These are phyloP conservation scores for Orchestes rusci DNA, from an alignment of 2,888 invertebrate species.

Conservation along the genomic window DNA sequence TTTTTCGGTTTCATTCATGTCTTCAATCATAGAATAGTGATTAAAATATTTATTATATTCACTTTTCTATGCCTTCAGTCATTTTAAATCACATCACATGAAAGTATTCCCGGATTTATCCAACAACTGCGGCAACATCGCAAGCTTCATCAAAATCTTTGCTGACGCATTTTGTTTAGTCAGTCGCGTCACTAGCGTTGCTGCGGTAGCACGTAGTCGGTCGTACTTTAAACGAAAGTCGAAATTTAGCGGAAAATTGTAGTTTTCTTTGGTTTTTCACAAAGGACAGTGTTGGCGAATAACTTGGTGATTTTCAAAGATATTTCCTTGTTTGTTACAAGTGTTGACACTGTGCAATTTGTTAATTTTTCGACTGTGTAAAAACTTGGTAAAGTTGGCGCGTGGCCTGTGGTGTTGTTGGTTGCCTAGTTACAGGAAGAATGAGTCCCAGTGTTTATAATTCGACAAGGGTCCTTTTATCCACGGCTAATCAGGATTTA, in stretches of 20 bases:
- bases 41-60: too few relatives aligned
- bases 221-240: constrained; percentile 8
- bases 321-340: constrained; percentile 5
- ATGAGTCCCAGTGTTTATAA: constrained; percentile 51
- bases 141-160: constrained; percentile 2
- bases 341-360: constrained; percentile 15
- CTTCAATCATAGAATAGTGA: too few relatives aligned
- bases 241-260: constrained; percentile 15
- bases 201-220: constrained; percentile 9
- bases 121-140: too few relatives aligned
- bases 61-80: too few relatives aligned
- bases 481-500: constrained; percentile 14
- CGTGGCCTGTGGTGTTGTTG: constrained; percentile 26
- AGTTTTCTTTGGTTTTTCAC: constrained; percentile 8
- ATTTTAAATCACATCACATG: too few relatives aligned
- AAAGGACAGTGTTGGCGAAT: constrained; percentile 9
- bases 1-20: too few relatives aligned
- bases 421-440: constrained; percentile 23
- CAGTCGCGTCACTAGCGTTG: constrained; percentile 22
- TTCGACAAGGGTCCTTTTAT: constrained; percentile 28
- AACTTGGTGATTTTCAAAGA: constrained; percentile 4
- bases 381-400: constrained; percentile 20
- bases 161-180: constrained; percentile 18
- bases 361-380: constrained; percentile 14
- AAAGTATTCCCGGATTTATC: too few relatives aligned